phyloP scores from a whole-genome alignment of 2,888 invertebrate genomes.

The Oxystoma pomonae region DNA sequence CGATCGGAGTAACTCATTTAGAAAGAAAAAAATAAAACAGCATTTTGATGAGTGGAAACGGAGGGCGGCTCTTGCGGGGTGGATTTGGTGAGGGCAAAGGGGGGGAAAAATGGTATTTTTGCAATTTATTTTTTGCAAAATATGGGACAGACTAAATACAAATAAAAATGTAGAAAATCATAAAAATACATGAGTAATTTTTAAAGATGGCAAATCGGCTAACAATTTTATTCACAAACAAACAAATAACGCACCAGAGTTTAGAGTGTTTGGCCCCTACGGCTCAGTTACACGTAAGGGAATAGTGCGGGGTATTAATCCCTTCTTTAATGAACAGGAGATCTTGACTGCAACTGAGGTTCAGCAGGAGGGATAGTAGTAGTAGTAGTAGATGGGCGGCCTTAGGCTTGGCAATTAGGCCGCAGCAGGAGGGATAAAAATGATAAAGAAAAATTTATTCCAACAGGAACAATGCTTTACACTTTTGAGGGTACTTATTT shows the following conservation, averaged over 20 bases:
- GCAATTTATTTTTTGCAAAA: too few relatives aligned
- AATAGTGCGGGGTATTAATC: background rate
- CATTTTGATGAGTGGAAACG: too few relatives aligned
- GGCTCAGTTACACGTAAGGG: background rate
- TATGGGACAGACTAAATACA: too few relatives aligned
- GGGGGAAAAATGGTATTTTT: too few relatives aligned
- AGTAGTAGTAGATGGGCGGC: too few relatives aligned
- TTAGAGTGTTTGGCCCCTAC: background rate
- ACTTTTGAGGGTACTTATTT: background rate
- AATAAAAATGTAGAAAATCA: too few relatives aligned
- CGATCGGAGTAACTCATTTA: too few relatives aligned
- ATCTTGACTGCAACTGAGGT: background rate
- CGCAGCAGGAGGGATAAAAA: background rate
- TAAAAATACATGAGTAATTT: background rate
- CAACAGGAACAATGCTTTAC: background rate
- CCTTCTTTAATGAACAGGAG: background rate
- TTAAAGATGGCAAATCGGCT: background rate
- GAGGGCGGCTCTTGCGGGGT: too few relatives aligned
- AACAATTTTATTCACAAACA: background rate
- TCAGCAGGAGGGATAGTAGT: too few relatives aligned
- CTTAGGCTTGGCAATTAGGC: background rate
- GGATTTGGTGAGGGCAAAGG: too few relatives aligned
- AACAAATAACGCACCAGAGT: too few relatives aligned
- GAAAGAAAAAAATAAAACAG: too few relatives aligned
- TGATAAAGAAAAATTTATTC: background rate